Conservation (phyloP, 2,797 vertebrate genomes). For the Pygocentrus nattereri region DNA sequence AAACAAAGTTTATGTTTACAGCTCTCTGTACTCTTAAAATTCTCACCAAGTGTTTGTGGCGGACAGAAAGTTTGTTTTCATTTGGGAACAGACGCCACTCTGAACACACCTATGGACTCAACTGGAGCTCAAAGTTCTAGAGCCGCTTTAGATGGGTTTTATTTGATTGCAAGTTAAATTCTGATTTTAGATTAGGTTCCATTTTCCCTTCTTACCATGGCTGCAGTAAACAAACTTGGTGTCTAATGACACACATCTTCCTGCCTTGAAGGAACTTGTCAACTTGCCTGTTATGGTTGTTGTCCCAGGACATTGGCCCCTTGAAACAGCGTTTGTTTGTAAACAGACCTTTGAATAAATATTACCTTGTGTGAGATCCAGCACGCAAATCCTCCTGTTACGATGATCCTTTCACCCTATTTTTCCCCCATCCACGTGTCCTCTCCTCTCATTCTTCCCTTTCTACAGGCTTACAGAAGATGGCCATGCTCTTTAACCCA, state of each 20-base stretch:
- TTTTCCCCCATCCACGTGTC: neutral
- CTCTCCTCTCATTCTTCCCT: neutral
- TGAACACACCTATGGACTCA: slow-evolving; percentile 8
- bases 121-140: neutral
- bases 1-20: slow-evolving; percentile 30
- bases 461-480: slow-evolving; percentile 3
- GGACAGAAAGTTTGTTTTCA: slow-evolving; percentile 25
- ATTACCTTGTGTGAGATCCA: slow-evolving; percentile 22
- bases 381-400: slow-evolving; percentile 7
- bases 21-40: neutral
- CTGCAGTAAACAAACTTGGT: slow-evolving; percentile 16
- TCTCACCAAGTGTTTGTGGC: slow-evolving; percentile 2
- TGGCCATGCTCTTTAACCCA: neutral
- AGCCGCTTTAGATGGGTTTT: neutral
- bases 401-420: neutral
- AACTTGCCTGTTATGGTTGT: slow-evolving; percentile 14
- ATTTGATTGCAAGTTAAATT: slow-evolving; percentile 1
- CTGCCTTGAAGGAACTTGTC: neutral
- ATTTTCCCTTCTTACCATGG: neutral
- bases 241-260: slow-evolving; percentile 13
- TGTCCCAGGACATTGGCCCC: slow-evolving; percentile 25
- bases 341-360: slow-evolving; percentile 32
- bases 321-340: slow-evolving; percentile 43
- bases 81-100: neutral
- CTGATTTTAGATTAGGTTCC: neutral